phyloP scores from a whole-genome alignment of 2,113 vertebrate genomes.

The Eonycteris spelaea region DNA sequence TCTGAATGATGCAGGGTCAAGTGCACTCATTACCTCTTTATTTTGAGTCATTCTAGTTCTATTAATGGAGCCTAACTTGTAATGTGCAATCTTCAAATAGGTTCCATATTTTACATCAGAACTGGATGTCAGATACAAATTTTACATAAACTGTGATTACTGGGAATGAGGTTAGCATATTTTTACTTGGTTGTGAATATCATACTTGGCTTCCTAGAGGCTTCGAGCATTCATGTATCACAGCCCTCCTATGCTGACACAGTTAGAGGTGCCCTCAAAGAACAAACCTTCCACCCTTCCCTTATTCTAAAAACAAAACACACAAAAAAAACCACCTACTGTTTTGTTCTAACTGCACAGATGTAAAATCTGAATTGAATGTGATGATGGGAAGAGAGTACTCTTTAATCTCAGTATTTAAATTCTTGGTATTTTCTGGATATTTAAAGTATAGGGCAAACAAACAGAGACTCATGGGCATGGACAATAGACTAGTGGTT shows the following conservation, averaged over 20 bases:
- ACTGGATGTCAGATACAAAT: conserved; percentile 15
- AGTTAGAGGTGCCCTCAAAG: neutral
- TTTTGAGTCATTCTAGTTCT: conserved; percentile 15
- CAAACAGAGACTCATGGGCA: no score
- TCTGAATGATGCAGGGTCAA: conserved; percentile 10
- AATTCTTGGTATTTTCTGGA: neutral
- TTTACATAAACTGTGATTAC: conserved; percentile 32
- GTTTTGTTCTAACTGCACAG: neutral
- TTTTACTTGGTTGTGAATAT: conserved; percentile 42
- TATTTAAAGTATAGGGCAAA: neutral
- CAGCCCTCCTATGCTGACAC: neutral
- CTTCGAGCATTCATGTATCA: neutral
- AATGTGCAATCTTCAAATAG: conserved; percentile 46
- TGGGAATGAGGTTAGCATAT: conserved; percentile 15
- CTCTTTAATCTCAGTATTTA: neutral
- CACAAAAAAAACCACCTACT: neutral
- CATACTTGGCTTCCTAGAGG: neutral
- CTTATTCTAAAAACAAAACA: conserved; percentile 11
- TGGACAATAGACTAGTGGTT: no score
- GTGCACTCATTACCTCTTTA: conserved; percentile 14
- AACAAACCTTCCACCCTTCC: neutral
- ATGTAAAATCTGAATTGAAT: neutral
- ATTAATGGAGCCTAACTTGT: neutral
- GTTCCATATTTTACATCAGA: conserved; percentile 16
- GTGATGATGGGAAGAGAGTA: neutral